Evolutionary conservation across 2,888 invertebrate genomes (phyloP), one percentile per base, ranked within the genome.

Genomic region (Euclidia mi): DNA sequence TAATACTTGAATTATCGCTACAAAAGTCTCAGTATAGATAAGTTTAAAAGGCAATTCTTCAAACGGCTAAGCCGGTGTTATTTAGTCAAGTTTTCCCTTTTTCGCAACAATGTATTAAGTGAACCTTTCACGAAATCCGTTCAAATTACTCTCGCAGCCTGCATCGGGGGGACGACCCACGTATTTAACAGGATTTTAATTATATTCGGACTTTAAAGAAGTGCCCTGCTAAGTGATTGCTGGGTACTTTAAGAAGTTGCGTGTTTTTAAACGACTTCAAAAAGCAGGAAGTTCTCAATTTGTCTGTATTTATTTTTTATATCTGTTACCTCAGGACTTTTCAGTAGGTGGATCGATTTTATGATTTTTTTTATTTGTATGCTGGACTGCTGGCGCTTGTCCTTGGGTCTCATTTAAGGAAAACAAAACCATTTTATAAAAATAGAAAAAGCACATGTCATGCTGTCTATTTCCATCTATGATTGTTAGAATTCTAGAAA

Each of bases 21-120:
- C 12, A 18, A 34, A 43, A 61, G 35, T 45, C 49, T 14, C 20
- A 11, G 11, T 57, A 56, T 66, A 80, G 65, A 84, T 88, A 82
- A 84, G 87, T 85, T 87, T 76, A 70, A 70, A 74, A 79, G n/a
- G 78, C 75, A 79, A 79, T 87, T 82, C 66, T 67, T 81, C 76
- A 83, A 78, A 81, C 50, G 68, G 65, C 68, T 81, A 80, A 85
- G 81, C 82, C 75, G 63, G 64, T 50, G 65, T 71, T 84, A 78
- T 83, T 86, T 79, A 84, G 82, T 83, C 82, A 78, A 80, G 76
- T 80, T 82, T 78, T 79, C 66, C 76, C 67, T 71, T 76, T 67
- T 74, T 71, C 76, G 74, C 76, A 78, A 82, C 82, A 86, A 88
- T 87, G 81, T 83, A 89, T 89, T 86, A 84, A 82, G 77, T 76